Base-by-base conservation (phyloP, 2,888 invertebrate species). In the Tenthredo amoena region DNA sequence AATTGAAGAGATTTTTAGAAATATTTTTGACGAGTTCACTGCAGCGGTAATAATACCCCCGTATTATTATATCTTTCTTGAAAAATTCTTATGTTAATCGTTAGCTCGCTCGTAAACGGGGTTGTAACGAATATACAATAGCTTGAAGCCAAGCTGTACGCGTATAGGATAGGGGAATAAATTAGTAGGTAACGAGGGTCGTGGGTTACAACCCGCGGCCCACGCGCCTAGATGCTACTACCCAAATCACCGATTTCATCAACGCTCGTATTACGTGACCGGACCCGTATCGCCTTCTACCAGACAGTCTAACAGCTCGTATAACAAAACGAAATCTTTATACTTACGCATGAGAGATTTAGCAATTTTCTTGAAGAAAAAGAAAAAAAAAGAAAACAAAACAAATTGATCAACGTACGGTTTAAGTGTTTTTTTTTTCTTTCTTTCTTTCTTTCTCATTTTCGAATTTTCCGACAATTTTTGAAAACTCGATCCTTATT, bases 231-330 rank as follows among this genome's bases (percentile, higher is more conserved):
- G 7, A 37, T 18, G 4, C 55, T 50, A 77, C 55, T 50, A 77
- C 77, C 72, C 55, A 77, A 77, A 77, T 50, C 77, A 77, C 77
- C 77, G 55, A 77, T 77, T 77, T 77, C 77, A 50, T 77, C 77
- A 55, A 26, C 50, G 77, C 55, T 77, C 55, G 77, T 55, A 55
- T 77, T 55, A 77, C 77, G 77, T 77, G 77, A 50, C 77, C 55
- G 31, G 77, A 77, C 77, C 55, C 12, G 10, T 43, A 43, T n/a
- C 72, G 47, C 62, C 1, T 26, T 40, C 12, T 21, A 40, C 9
- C 43, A n/a, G 72, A 68, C 18, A 26, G 34, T 68, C 31, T 34
- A 34, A 34, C 34, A 68, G 68, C 68, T 68, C 34, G 68, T 68
- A 68, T 68, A 18, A 68, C 18, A 15, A 18, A 68, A 18, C 18